Evolutionary conservation across 2,797 vertebrate species (phyloP), one percentile per base, ranked within the genome.

Genomic region (Geotrypetes seraphini): DNA sequence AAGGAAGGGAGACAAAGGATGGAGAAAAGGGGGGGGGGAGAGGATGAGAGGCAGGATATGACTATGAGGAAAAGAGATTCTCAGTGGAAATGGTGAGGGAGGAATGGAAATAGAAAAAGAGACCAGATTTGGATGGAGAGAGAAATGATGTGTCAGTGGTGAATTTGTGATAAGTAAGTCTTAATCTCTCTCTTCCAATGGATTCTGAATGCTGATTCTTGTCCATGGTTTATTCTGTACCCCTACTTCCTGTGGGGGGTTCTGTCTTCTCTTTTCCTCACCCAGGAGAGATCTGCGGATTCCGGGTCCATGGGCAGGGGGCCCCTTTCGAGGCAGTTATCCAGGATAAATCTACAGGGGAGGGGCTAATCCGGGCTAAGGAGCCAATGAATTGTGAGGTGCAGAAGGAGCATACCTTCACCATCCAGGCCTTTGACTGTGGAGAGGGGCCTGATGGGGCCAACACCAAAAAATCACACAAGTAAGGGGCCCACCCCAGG

Each of bases 391-490:
- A 98, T 60, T 98, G 95, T 2, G 94, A 99, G 66, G 91, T 89
- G 16, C 95, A 96, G 51, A 86, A 93, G 41, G 96, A 99, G 31
- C 94, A 97, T 75, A 96, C 90, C 13, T 99, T 99, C 57, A 97
- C 94, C 62, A 96, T 99, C 73, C 96, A 99, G 71, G 96, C 96
- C 31, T 97, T 96, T 2, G 96, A 99, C 74, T 99, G 96, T 1
- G 96, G 96, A 34, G 96, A 99, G 67, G 93, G 92, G 23, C 87
- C 92, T 0, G 93, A 97, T 1, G 92, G 91, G 24, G 67, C 81
- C 63, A 97, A 97, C 69, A 95, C 89, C 82, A 99, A 97, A 73
- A 97, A 98, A 58, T 99, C 96, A 12, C 96, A 97, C 85, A 99
- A 99, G 96, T 99, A 31, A 79, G 74, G 37, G 6, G 7, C 11